Conservation (phyloP, 1,140 invertebrate genomes). For the Lerema accius region DNA sequence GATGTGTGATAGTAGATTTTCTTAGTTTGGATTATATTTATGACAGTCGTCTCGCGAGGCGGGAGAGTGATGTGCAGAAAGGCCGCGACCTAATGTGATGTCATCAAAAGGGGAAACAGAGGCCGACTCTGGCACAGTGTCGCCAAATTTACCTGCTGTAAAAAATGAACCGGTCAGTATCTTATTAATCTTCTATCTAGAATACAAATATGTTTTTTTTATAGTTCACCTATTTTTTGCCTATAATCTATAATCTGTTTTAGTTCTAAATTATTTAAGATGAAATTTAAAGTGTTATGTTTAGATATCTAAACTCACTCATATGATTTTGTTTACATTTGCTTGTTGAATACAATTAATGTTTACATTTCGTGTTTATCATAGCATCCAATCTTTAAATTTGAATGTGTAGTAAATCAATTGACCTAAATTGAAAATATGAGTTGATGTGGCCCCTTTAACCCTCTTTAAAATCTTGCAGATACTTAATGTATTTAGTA, state of each 20-base stretch:
- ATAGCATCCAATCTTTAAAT: background rate
- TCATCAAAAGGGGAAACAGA: constrained; percentile 83
- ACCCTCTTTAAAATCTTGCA: no score
- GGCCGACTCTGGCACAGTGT: constrained; percentile 82
- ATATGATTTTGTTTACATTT: background rate
- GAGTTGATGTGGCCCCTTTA: no score
- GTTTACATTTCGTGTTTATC: background rate
- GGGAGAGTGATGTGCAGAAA: constrained; percentile 78
- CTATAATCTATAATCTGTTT: background rate
- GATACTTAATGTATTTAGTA: no score
- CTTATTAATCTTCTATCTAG: background rate
- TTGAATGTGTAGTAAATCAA: background rate
- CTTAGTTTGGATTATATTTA: constrained; percentile 47
- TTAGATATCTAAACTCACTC: background rate
- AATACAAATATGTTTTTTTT: background rate
- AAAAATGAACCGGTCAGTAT: constrained; percentile 82
- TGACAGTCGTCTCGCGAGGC: constrained; percentile 66
- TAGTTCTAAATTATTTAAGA: background rate
- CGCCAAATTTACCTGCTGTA: constrained; percentile 71
- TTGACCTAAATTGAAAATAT: background rate
- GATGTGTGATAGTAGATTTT: constrained; percentile 33
- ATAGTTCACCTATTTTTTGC: background rate
- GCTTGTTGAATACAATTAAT: background rate
- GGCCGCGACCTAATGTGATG: constrained; percentile 80
- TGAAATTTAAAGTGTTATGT: background rate